A percentile compares a stretch with the other conserved stretches of the same genome.
Conservation (phyloP, 2,113 vertebrate species). For the Geothlypis trichas region DNA sequence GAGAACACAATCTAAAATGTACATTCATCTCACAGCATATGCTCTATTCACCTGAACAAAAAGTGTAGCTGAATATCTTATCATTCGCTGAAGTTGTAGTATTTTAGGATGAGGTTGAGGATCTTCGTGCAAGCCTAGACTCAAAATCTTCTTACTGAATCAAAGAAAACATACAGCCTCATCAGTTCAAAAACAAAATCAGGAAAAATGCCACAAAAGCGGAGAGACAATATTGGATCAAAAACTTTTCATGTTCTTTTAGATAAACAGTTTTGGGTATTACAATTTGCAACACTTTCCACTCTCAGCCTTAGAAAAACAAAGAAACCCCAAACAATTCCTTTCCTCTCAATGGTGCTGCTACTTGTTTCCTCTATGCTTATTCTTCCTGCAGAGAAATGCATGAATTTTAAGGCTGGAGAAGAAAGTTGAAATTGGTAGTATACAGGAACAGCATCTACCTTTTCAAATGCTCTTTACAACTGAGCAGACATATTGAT, state of each 20-base stretch:
- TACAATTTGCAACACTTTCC: not conserved
- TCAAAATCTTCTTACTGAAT: conserved; percentile 94
- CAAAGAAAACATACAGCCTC: not conserved
- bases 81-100: conserved; percentile 92
- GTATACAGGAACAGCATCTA: not conserved
- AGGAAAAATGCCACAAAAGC: not conserved
- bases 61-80: conserved; percentile 91
- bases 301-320: not conserved
- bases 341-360: not conserved
- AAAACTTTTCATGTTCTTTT: not conserved
- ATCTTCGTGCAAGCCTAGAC: conserved; percentile 86
- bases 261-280: not conserved
- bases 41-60: conserved; percentile 89
- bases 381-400: not conserved
- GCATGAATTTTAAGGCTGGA: not conserved
- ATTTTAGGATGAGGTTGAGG: conserved; percentile 86
- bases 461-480: not conserved
- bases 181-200: not conserved
- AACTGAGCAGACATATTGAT: not conserved
- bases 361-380: not conserved
- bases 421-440: not conserved
- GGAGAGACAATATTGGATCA: not conserved
- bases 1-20: not conserved
- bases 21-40: not conserved
- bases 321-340: not conserved